Percentiles rank a stretch among this genome's conserved stretches.
These are phyloP conservation scores for Zophobas atratus DNA, from an alignment of 1,140 invertebrate species.

Conservation along the genomic window DNA sequence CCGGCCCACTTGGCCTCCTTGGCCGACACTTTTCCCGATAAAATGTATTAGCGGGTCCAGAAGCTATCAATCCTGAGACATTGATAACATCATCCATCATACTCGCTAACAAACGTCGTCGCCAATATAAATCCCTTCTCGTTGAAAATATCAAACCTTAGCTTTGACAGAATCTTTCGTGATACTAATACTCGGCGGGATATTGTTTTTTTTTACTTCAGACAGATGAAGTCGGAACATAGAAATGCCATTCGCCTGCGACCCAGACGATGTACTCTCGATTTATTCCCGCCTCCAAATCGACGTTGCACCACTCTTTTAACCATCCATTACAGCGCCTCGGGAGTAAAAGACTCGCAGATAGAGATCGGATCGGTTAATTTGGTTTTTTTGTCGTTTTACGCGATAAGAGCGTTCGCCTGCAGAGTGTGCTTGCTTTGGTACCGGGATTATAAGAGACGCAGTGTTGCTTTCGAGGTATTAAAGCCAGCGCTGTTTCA, in stretches of 20 bases:
- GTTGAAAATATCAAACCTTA: constrained; percentile 34
- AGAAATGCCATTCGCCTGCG: constrained; percentile 41
- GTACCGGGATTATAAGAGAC: too few species aligned
- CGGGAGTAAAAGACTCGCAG: constrained; percentile 2
- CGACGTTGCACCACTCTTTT: constrained; percentile 40
- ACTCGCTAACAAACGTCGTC: constrained; percentile 44
- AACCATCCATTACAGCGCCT: constrained; percentile 42
- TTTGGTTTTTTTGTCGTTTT: neutral
- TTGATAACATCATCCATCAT: constrained; percentile 49
- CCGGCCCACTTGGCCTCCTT: constrained; percentile 17
- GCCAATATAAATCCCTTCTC: constrained; percentile 36
- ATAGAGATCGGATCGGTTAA: constrained; percentile 18
- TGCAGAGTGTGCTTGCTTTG: too few species aligned
- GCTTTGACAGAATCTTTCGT: constrained; percentile 43
- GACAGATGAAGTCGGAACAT: constrained; percentile 42
- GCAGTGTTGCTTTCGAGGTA: too few species aligned
- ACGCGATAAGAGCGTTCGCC: too few species aligned
- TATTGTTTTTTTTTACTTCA: constrained; percentile 32
- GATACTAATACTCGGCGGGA: constrained; percentile 25
- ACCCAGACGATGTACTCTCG: constrained; percentile 23
- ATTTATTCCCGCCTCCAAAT: constrained; percentile 42
- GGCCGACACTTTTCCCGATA: constrained; percentile 42
- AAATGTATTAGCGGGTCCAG: constrained; percentile 46
- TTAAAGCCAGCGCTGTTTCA: too few species aligned
- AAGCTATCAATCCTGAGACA: constrained; percentile 47